These are phyloP conservation scores for Emys orbicularis DNA, from an alignment of 2,797 vertebrate genomes.

Conservation along the genomic window DNA sequence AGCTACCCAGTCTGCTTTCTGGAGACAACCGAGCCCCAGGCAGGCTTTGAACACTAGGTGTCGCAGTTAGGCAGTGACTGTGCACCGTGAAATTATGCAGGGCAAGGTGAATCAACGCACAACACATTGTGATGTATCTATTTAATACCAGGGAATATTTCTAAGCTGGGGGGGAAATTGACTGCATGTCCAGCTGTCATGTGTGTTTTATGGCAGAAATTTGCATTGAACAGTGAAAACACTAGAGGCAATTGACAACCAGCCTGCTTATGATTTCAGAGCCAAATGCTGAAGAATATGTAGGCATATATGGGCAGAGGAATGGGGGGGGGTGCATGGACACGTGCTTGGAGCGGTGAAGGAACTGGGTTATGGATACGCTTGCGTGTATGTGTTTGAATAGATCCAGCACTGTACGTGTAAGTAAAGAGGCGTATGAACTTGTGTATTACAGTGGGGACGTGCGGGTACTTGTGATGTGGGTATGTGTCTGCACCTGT, in stretches of 20 bases:
- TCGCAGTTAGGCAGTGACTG: not conserved
- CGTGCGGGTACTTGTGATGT: not conserved
- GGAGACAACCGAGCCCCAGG: conserved; percentile 45
- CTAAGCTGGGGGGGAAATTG: not conserved
- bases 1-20: conserved; percentile 91
- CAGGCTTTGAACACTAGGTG: not conserved
- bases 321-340: no score
- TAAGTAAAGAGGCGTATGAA: not conserved
- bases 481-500: not conserved
- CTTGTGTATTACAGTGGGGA: not conserved
- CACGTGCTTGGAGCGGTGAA: not conserved
- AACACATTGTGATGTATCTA: not conserved
- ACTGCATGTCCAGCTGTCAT: not conserved
- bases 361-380: not conserved
- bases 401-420: not conserved
- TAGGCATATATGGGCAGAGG: not conserved
- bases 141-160: not conserved
- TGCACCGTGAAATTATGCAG: not conserved
- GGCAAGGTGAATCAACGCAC: not conserved
- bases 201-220: not conserved
- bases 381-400: not conserved
- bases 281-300: not conserved
- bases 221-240: not conserved
- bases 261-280: not conserved
- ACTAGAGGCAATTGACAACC: not conserved